Evolutionary conservation across 2,888 invertebrate species (phyloP).

Genomic region (Griposia aprilina): DNA sequence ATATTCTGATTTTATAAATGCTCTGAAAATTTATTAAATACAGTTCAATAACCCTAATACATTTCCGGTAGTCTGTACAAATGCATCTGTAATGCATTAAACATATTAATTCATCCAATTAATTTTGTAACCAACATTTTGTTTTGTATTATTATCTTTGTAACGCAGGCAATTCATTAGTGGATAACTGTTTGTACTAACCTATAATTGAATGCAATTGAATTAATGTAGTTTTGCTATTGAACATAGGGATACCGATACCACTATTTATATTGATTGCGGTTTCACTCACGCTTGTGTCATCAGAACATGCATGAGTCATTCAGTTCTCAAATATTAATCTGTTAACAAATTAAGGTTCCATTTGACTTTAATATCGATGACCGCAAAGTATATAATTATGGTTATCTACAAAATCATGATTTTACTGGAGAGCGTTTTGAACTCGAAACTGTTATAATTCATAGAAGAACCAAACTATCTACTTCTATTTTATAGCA

Average conservation of each 20-base stretch:
- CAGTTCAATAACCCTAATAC: background rate
- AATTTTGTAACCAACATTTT: constrained; percentile 22
- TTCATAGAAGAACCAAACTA: background rate
- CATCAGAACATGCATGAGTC: constrained; percentile 3
- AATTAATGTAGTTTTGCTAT: constrained; percentile 21
- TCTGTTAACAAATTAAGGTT: constrained; percentile 6
- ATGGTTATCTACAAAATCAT: background rate
- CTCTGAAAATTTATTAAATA: background rate
- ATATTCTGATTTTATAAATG: background rate
- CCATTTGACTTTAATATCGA: background rate
- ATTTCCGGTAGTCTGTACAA: background rate
- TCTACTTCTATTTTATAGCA: background rate
- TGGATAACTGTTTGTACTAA: constrained; percentile 12
- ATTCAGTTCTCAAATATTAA: constrained; percentile 2
- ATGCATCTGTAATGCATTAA: constrained; percentile 5
- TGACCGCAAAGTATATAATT: background rate
- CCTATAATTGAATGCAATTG: constrained; percentile 19
- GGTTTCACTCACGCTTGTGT: constrained; percentile 10
- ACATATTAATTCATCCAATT: background rate
- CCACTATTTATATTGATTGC: constrained; percentile 5
- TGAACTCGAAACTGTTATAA: background rate
- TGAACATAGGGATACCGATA: background rate
- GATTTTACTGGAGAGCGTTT: background rate
- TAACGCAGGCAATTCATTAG: constrained; percentile 9
- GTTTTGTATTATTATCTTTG: background rate